Conservation (phyloP, 1,140 invertebrate species). For the Scylla paramamosain region DNA sequence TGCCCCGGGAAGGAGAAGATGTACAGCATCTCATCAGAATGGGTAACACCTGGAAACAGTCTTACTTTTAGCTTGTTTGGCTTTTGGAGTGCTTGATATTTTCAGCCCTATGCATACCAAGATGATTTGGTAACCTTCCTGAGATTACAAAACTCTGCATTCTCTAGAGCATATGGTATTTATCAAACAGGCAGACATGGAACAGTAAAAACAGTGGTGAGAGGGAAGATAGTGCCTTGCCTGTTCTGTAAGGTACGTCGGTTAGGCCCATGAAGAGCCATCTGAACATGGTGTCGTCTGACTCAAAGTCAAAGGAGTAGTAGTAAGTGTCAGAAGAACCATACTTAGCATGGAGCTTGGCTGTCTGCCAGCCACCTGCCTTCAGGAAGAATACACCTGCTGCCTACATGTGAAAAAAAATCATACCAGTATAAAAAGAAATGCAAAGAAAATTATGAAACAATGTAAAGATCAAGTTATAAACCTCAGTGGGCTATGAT, state of each 20-base stretch:
- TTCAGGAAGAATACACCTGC: constrained; percentile 69
- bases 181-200: too few relatives aligned
- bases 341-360: constrained; percentile 42
- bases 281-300: constrained; percentile 67
- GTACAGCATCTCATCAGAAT: constrained; percentile 68
- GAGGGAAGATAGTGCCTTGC: not conserved
- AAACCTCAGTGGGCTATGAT: too few relatives aligned
- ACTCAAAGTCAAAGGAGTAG: constrained; percentile 70
- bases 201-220: not conserved
- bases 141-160: too few relatives aligned
- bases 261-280: constrained; percentile 57
- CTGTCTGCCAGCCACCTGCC: constrained; percentile 65
- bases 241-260: constrained; percentile 52
- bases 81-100: not conserved
- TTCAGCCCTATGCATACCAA: too few relatives aligned
- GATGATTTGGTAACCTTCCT: too few relatives aligned
- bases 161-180: too few relatives aligned
- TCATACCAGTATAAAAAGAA: not conserved
- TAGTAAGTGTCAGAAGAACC: constrained; percentile 2
- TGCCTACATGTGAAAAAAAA: constrained; percentile 42
- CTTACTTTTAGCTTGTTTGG: not conserved
- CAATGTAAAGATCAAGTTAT: too few relatives aligned
- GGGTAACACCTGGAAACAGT: constrained; percentile 56
- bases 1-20: constrained; percentile 44
- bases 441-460: too few relatives aligned